These are phyloP conservation scores for Tenebrosternarchus preto DNA, from an alignment of 2,113 vertebrate species.

Conservation along the genomic window DNA sequence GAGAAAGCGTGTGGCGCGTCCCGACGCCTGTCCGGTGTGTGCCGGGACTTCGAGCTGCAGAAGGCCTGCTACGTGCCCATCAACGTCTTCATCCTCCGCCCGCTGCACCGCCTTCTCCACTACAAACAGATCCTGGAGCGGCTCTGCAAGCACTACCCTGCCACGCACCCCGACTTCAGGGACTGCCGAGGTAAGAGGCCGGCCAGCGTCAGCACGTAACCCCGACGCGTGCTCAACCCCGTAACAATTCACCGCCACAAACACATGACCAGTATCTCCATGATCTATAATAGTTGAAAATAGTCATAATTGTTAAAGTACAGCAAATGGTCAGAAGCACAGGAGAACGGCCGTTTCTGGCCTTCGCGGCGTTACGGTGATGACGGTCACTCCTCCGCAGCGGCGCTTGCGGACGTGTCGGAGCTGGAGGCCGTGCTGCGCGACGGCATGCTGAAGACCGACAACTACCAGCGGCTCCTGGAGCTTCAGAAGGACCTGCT, in stretches of 20 bases:
- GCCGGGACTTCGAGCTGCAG: constrained; percentile 94
- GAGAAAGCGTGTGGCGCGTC: constrained; percentile 82
- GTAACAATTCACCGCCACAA: too few species aligned
- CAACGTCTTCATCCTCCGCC: constrained; percentile 92
- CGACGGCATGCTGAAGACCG: constrained; percentile 89
- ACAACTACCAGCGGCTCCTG: constrained; percentile 96
- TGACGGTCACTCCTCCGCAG: constrained; percentile 62
- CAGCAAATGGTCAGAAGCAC: too few species aligned
- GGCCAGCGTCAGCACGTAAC: neutral
- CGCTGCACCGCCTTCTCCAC: constrained; percentile 93
- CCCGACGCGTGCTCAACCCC: too few species aligned
- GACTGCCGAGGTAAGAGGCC: constrained; percentile 84
- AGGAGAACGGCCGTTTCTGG: too few species aligned
- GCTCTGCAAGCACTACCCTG: constrained; percentile 91
- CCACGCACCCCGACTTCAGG: constrained; percentile 87
- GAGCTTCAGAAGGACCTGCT: constrained; percentile 96
- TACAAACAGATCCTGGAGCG: constrained; percentile 97
- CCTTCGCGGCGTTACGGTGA: neutral
- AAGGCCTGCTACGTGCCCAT: constrained; percentile 97
- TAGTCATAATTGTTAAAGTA: neutral
- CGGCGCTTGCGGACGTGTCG: constrained; percentile 90
- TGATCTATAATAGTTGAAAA: too few species aligned
- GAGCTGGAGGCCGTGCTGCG: constrained; percentile 92
- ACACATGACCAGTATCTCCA: too few species aligned
- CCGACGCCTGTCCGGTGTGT: constrained; percentile 82